Percentiles rank a stretch among this genome's conserved stretches.
Evolutionary conservation across 2,888 invertebrate species (phyloP).

Genomic region (Clunio marinus): DNA sequence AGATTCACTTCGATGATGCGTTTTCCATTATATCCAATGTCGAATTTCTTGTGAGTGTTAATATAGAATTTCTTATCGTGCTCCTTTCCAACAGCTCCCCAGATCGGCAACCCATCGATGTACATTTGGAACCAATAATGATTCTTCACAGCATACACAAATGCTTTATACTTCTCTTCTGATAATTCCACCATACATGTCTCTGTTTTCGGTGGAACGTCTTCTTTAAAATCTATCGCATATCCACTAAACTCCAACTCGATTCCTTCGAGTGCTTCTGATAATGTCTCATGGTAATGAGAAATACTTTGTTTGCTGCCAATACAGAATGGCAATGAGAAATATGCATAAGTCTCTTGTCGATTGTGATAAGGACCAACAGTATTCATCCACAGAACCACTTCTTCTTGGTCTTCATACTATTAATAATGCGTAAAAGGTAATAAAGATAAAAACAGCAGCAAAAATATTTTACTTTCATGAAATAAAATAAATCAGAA

Average conservation of each 20-base stretch:
- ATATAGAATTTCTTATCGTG: slow-evolving; percentile 78
- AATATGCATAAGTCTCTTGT: slow-evolving; percentile 98
- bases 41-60: slow-evolving; percentile 98
- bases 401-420: slow-evolving; percentile 92
- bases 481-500: no score
- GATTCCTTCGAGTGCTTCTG: slow-evolving; percentile 96
- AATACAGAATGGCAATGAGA: slow-evolving; percentile 93
- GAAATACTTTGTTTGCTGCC: slow-evolving; percentile 87
- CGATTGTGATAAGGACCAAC: slow-evolving; percentile 99
- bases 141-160: slow-evolving; percentile 96
- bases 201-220: slow-evolving; percentile 60
- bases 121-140: slow-evolving; percentile 99
- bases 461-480: neutral
- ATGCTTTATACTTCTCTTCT: slow-evolving; percentile 84
- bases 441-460: neutral
- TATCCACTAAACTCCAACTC: slow-evolving; percentile 97
- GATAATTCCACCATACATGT: slow-evolving; percentile 79
- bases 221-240: slow-evolving; percentile 85
- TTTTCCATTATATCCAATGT: slow-evolving; percentile 92
- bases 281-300: slow-evolving; percentile 98
- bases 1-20: slow-evolving; percentile 98
- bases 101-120: slow-evolving; percentile 95
- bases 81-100: slow-evolving; percentile 96
- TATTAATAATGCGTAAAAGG: slow-evolving; percentile 47
- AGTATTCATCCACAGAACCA: slow-evolving; percentile 99